Percentiles rank a stretch among this genome's conserved stretches.
These are phyloP conservation scores for Phalacrocorax brasilianus DNA, from an alignment of 2,113 vertebrate genomes.

Conservation along the genomic window DNA sequence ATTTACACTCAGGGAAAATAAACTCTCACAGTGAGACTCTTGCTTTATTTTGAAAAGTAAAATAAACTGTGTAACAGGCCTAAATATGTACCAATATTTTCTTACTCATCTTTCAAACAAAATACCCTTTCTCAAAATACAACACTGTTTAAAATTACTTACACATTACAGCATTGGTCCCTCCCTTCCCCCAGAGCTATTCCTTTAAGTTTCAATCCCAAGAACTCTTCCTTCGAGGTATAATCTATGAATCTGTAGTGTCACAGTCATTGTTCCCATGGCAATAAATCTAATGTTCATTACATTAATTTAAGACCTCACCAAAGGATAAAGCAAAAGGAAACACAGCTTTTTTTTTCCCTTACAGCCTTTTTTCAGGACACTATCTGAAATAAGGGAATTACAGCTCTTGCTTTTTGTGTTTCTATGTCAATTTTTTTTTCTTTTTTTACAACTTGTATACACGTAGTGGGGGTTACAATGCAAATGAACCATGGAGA, in stretches of 20 bases:
- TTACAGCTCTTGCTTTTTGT: background rate
- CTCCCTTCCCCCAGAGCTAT: background rate
- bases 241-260: background rate
- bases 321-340: background rate
- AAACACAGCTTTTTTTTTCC: background rate
- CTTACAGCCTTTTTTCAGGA: background rate
- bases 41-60: background rate
- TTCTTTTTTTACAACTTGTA: background rate
- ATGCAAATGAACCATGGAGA: background rate
- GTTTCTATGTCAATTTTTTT: background rate
- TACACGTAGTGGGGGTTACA: background rate
- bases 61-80: background rate
- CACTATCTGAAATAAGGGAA: background rate
- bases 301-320: background rate
- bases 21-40: background rate
- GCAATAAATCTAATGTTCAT: background rate
- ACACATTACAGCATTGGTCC: background rate
- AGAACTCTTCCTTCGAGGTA: background rate
- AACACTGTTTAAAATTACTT: background rate
- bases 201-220: background rate
- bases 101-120: background rate
- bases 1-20: background rate
- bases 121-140: background rate
- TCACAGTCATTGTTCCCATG: conserved; percentile 29
- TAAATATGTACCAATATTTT: background rate